phyloP scores from a whole-genome alignment of 2,113 vertebrate genomes.

The Gadus chalcogrammus region DNA sequence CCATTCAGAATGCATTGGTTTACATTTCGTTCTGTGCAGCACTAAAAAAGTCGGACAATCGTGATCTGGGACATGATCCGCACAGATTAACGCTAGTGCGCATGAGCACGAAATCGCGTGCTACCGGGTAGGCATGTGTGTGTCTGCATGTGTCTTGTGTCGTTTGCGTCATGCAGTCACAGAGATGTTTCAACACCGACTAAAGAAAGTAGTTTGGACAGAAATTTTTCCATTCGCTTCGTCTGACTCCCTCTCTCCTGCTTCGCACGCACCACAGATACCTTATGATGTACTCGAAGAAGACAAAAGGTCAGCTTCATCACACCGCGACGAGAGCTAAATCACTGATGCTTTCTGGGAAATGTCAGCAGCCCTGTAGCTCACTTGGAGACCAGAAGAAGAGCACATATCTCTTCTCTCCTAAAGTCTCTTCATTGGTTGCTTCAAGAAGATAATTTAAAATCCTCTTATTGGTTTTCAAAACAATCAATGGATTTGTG shows the following conservation, averaged over 20 bases:
- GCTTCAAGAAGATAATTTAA: no score
- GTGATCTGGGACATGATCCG: no score
- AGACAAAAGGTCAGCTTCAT: slow-evolving; percentile 37
- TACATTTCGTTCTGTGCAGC: no score
- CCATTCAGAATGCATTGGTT: no score
- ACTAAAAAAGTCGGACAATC: no score
- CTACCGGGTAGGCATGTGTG: not conserved
- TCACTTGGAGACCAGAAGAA: no score
- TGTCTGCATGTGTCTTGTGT: not conserved
- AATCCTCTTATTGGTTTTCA: no score
- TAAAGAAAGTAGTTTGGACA: not conserved
- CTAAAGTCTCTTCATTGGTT: no score
- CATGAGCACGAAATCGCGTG: no score
- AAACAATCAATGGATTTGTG: no score
- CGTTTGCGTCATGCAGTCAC: not conserved
- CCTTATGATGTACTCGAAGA: not conserved
- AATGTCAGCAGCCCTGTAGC: not conserved
- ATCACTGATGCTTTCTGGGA: slow-evolving; percentile 48
- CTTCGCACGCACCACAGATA: slow-evolving; percentile 4
- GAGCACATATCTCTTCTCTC: no score
- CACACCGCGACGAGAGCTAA: slow-evolving; percentile 29
- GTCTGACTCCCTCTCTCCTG: slow-evolving; percentile 9
- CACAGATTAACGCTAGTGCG: no score
- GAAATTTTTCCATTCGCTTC: slow-evolving; percentile 25
- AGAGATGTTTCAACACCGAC: not conserved